phyloP scores from a whole-genome alignment of 2,888 invertebrate genomes.

The Ectobius pallidus region DNA sequence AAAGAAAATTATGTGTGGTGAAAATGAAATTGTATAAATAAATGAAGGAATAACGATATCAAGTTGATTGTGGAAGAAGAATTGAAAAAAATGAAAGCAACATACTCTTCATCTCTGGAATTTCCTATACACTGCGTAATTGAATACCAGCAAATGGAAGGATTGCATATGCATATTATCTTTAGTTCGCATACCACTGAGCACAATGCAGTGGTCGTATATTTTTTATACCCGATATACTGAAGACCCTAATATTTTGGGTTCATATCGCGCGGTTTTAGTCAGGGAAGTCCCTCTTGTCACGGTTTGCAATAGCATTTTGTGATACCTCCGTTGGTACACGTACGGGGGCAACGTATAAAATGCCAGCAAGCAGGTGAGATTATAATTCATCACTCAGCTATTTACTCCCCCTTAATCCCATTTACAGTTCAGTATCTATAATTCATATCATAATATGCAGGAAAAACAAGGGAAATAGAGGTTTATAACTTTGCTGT shows the following conservation, averaged over 20 bases:
- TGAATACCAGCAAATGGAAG: background rate
- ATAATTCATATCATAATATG: background rate
- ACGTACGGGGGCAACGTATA: slow-evolving; percentile 26
- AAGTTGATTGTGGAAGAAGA: slow-evolving; percentile 32
- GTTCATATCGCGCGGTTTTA: slow-evolving; percentile 31
- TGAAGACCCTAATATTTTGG: slow-evolving; percentile 24
- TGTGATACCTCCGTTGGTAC: slow-evolving; percentile 12
- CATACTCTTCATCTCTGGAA: background rate
- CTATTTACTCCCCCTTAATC: slow-evolving; percentile 18
- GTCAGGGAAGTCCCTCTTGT: slow-evolving; percentile 19
- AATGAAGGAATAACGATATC: slow-evolving; percentile 13
- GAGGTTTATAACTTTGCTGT: background rate
- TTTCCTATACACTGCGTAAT: background rate
- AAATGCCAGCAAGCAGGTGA: slow-evolving; percentile 35
- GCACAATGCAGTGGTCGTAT: slow-evolving; percentile 49
- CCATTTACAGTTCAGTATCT: background rate
- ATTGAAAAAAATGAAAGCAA: slow-evolving; percentile 11
- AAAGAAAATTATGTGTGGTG: background rate
- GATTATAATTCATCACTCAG: slow-evolving; percentile 31
- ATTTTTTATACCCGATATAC: slow-evolving; percentile 21
- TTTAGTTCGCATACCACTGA: slow-evolving; percentile 45
- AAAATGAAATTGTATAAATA: slow-evolving; percentile 5
- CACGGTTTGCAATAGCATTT: slow-evolving; percentile 15
- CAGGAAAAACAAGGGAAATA: background rate
- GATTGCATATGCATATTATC: slow-evolving; percentile 16